Evolutionary conservation across 2,113 vertebrate species (phyloP), one percentile per base, ranked within the genome.

Genomic region (Tonatia bakeri): DNA sequence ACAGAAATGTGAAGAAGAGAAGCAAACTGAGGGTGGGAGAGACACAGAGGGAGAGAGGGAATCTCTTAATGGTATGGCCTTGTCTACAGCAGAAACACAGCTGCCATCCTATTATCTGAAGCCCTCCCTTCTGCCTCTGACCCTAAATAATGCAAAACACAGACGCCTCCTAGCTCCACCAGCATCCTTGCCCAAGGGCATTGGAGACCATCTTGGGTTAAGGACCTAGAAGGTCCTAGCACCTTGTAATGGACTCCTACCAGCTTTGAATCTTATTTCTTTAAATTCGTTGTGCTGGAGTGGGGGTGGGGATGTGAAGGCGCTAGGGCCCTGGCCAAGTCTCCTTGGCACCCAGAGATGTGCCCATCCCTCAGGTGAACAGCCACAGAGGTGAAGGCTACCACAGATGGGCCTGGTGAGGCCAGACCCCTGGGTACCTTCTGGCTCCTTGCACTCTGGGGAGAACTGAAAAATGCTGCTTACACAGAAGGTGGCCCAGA

Each of bases 21-120:
- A 72, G 70, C 88, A 79, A 90, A 90, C 8, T 2, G 50, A 93
- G 82, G 59, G n/a, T 67, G 87, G 11, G n/a, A 76, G 43, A 50
- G 73, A 17, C 15, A 47, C 26, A 75, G 69, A 94, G 85, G 43
- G 36, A 82, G 87, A 28, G 17, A 36, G 72, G 36, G 67, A 70
- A 47, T 36, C 70, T 36, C 73, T 54, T 38, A 47, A 72, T 26
- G 31, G 45, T 45, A 9, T 43, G 19, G 36, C 80, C 52, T 72
- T 67, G 31, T 59, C 64, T 54, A 4, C 13, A 50, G 90, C 43
- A 92, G 94, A 89, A 90, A 20, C 54, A 11, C 19, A 50, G 28
- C 77, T 54, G 15, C 20, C 28, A 11, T 31, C 14, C 69, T 88
- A 3, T 40, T 73, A 33, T 75, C 38, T 64, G 20, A 70, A 65